Evolutionary conservation across 2,113 vertebrate genomes (phyloP).

Genomic region (Phylloscopus whistleri): DNA sequence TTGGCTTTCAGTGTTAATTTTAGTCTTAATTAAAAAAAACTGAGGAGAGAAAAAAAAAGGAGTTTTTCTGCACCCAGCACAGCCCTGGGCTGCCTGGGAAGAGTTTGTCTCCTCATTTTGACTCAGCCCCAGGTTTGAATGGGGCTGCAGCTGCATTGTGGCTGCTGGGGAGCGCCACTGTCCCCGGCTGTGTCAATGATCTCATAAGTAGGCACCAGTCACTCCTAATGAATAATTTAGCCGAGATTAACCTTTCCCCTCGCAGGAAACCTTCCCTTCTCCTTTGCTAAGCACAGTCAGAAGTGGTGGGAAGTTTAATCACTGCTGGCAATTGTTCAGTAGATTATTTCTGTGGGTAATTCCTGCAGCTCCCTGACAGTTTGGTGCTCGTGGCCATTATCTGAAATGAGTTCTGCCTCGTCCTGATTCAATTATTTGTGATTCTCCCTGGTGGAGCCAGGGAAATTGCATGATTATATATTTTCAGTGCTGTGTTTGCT

Average conservation of each 20-base stretch:
- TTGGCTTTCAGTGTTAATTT: conserved; percentile 41
- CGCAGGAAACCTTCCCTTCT: not conserved
- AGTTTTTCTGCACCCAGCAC: not conserved
- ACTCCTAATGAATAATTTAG: not conserved
- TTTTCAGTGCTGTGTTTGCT: conserved; percentile 16
- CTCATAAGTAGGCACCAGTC: not conserved
- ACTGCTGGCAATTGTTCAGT: not conserved
- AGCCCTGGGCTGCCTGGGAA: not conserved
- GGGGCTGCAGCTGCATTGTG: not conserved
- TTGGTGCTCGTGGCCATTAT: not conserved
- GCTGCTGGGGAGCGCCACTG: not conserved
- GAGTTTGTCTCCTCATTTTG: not conserved
- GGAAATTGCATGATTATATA: not conserved
- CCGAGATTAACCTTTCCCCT: conserved; percentile 22
- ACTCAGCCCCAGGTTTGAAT: rapidly evolving
- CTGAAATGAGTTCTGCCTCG: not conserved
- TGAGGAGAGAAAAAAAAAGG: rapidly evolving
- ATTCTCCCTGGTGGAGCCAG: not conserved
- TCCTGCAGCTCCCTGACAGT: not conserved
- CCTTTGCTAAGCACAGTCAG: not conserved
- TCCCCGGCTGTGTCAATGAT: not conserved
- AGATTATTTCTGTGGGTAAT: not conserved
- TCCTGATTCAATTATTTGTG: not conserved
- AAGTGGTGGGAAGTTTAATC: not conserved
- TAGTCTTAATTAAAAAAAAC: not conserved